Evolutionary conservation across 2,888 invertebrate species (phyloP), one percentile per base, ranked within the genome.

Genomic region (Lasioglossum figueresi): DNA sequence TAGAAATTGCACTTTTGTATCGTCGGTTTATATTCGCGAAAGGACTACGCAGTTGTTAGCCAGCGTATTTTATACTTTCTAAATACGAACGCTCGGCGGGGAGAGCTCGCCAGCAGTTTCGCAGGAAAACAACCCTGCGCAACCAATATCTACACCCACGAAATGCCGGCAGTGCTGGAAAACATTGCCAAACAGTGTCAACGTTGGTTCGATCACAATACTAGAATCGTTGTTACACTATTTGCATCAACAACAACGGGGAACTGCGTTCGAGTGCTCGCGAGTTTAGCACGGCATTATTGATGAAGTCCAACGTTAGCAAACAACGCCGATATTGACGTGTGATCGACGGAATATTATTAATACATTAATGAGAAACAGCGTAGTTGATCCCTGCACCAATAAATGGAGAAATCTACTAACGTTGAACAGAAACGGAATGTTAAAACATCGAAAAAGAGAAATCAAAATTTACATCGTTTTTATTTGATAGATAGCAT

Each of bases 211-310:
- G 66, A 34, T 66, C 66, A 34, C 66, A 66, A 66, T 66, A 66
- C 66, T 19, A 19, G 66, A 66, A 34, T 66, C 66, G 66, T 19
- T 34, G 66, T 66, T 34, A 66, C 66, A 19, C 66, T 66, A 66
- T 66, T 66, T 66, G 34, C 66, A 34, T 66, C 66, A 34, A 34
- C 66, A 66, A 66, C 66, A 66, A 19, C 19, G 34, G 19, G 31
- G 1, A 66, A 34, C 66, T 8, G 66, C 19, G 5, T 6, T 19
- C 34, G 66, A 31, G 66, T 66, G 66, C 19, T 19, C 34, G 66
- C 34, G 19, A 34, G 34, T 34, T 66, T 66, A 66, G 16, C 19
- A 19, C 34, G 66, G 66, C 10, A 34, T 66, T 66, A 66, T 66
- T 34, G 34, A 66, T 66, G 34, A 34, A 6, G 31, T 19, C 19